Percentiles rank a stretch among this genome's conserved stretches.
Evolutionary conservation across 2,888 invertebrate species (phyloP).

Genomic region (Idaea dimidiata): DNA sequence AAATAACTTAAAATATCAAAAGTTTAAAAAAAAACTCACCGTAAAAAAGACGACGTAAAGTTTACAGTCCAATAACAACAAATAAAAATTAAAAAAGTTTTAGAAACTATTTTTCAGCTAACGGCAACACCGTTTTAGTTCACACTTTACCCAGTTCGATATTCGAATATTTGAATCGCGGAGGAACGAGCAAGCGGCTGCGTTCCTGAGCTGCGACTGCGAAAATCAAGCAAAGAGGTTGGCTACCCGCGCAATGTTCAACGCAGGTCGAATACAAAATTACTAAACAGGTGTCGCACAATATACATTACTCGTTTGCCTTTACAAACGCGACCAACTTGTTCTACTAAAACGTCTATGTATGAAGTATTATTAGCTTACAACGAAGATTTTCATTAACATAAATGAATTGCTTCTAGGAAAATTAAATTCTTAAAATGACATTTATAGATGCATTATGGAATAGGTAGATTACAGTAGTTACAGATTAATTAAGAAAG

Average conservation of each 20-base stretch:
- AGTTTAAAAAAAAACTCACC: constrained; percentile 50
- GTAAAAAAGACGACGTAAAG: constrained; percentile 51
- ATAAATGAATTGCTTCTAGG: constrained; percentile 26
- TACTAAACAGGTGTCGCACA: constrained; percentile 18
- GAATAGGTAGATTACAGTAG: constrained; percentile 9
- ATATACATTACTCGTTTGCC: constrained; percentile 28
- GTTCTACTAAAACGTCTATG: constrained; percentile 11
- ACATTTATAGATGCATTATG: constrained; percentile 16
- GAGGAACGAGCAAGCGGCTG: constrained; percentile 51
- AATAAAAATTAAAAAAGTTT: constrained; percentile 42
- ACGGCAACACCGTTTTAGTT: constrained; percentile 55
- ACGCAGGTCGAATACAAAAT: constrained; percentile 39
- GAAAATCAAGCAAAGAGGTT: constrained; percentile 38
- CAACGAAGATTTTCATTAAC: constrained; percentile 16
- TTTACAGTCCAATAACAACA: not conserved
- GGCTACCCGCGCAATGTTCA: constrained; percentile 66
- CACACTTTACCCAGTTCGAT: constrained; percentile 54
- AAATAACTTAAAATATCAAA: constrained; percentile 14
- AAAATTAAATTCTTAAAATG: constrained; percentile 20
- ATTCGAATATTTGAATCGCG: constrained; percentile 31
- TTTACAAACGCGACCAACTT: constrained; percentile 6
- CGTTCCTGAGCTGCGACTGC: constrained; percentile 70
- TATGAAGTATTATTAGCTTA: constrained; percentile 4
- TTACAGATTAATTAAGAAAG: constrained; percentile 1
- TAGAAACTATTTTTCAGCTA: constrained; percentile 41